Evolutionary conservation across 2,888 invertebrate genomes (phyloP).

Genomic region (Eupithecia vulgata): DNA sequence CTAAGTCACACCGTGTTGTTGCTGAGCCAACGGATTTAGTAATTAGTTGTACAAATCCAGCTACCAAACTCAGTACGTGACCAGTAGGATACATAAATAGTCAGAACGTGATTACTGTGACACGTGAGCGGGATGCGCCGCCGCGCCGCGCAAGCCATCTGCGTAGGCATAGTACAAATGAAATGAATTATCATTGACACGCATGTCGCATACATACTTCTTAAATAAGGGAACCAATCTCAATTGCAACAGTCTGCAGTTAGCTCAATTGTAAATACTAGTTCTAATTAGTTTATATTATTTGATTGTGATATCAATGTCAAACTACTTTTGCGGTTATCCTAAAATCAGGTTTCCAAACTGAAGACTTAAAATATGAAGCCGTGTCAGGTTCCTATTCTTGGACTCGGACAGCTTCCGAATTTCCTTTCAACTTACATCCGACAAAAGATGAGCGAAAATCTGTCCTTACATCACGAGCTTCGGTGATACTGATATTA

Average conservation of each 20-base stretch:
- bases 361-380: not conserved
- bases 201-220: not conserved
- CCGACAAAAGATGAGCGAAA: not conserved
- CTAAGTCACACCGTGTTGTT: too few relatives aligned
- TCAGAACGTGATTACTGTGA: slow-evolving; percentile 40
- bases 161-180: slow-evolving; percentile 39
- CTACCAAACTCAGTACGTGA: slow-evolving; percentile 27
- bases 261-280: too few relatives aligned
- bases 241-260: too few relatives aligned
- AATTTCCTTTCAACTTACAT: not conserved
- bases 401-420: not conserved
- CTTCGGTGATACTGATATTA: not conserved
- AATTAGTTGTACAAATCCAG: not conserved
- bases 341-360: not conserved
- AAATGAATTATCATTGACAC: slow-evolving; percentile 31
- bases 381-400: not conserved
- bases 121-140: slow-evolving; percentile 40
- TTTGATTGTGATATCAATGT: too few relatives aligned
- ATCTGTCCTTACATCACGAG: not conserved
- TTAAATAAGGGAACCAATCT: not conserved
- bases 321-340: not conserved
- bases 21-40: not conserved
- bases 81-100: slow-evolving; percentile 25
- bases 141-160: slow-evolving; percentile 42
- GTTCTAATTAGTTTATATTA: too few relatives aligned